Evolutionary conservation across 2,888 invertebrate species (phyloP).

Genomic region (Silvanus unidentatus): DNA sequence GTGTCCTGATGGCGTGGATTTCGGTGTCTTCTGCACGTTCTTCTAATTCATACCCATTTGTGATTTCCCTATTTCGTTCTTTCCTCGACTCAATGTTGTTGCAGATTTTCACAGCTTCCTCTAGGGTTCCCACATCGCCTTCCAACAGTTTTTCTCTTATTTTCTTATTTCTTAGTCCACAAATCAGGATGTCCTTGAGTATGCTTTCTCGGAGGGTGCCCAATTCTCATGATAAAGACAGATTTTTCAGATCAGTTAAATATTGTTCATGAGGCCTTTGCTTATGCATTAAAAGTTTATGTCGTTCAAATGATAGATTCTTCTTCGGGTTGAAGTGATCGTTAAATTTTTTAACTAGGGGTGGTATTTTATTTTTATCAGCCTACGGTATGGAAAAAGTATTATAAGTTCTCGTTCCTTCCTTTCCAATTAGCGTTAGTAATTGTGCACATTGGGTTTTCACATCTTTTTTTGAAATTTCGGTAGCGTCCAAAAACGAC

Average conservation of each 20-base stretch:
- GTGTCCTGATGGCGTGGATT: slow-evolving; percentile 6
- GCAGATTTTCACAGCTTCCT: slow-evolving; percentile 16
- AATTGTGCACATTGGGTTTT: slow-evolving; percentile 10
- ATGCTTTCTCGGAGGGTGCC: slow-evolving; percentile 10
- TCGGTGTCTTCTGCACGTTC: neutral
- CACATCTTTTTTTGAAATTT: neutral
- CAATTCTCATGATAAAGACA: slow-evolving; percentile 14
- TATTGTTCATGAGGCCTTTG: slow-evolving; percentile 16
- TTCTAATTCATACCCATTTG: slow-evolving; percentile 1
- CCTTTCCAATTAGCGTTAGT: slow-evolving; percentile 11
- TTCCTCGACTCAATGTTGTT: slow-evolving; percentile 12
- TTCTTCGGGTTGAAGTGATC: slow-evolving; percentile 13
- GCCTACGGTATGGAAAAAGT: slow-evolving; percentile 6
- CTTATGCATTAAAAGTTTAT: slow-evolving; percentile 14
- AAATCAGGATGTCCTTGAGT: slow-evolving; percentile 13
- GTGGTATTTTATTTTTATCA: slow-evolving; percentile 8
- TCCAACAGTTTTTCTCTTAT: slow-evolving; percentile 16
- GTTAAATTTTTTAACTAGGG: slow-evolving; percentile 11
- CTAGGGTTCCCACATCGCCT: slow-evolving; percentile 14
- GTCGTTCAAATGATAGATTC: slow-evolving; percentile 16
- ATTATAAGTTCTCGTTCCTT: slow-evolving; percentile 9
- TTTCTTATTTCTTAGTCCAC: slow-evolving; percentile 12
- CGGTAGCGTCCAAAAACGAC: neutral
- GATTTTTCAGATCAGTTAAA: slow-evolving; percentile 16
- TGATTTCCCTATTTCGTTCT: slow-evolving; percentile 5